Evolutionary conservation across 2,113 vertebrate genomes (phyloP), one percentile per base, ranked within the genome.

Genomic region (Ellobius talpinus): DNA sequence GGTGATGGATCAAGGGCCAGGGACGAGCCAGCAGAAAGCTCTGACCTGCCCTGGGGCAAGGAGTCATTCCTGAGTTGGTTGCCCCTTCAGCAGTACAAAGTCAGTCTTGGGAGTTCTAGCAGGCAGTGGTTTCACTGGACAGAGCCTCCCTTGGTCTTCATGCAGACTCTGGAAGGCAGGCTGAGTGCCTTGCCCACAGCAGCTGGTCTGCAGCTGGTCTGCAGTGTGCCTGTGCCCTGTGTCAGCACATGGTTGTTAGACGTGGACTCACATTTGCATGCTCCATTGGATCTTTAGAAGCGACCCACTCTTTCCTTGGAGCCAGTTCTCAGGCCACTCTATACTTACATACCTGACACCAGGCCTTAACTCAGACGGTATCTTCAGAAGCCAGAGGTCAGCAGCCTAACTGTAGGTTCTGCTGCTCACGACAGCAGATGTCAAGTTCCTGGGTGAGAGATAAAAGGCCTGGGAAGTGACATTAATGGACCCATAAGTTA

Each of bases 401-500:
- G 16, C 55, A 58, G 29, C 55, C 52, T 42, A 29, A 7, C 23
- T 23, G 0, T 36, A 47, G 21, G 21, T 58, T 50, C 4, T 31
- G 6, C 31, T n/a, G 24, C 50, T 63, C 1, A 21, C 29, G 42
- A 79, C 8, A 24, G 21, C 66, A 23, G 70, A 39, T 23, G 12
- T 10, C 33, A 7, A 2, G 2, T 39, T 14, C 47, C 26, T 2
- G 19, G 45, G 7, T 16, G 6, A 58, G 66, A 4, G 29, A 72
- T 5, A 3, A 24, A 24, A 16, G 29, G 16, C n/a, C 36, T 2
- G 14, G 31, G 2, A 8, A 61, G 36, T 50, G 33, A 66, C 1
- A 0, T 42, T 2, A 19, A 0, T 24, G 4, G 0, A 45, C 0
- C 21, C 39, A 11, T 4, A 36, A 0, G 2, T 24, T 4, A 2